phyloP scores from a whole-genome alignment of 2,113 vertebrate species.

The Petaurus breviceps region DNA sequence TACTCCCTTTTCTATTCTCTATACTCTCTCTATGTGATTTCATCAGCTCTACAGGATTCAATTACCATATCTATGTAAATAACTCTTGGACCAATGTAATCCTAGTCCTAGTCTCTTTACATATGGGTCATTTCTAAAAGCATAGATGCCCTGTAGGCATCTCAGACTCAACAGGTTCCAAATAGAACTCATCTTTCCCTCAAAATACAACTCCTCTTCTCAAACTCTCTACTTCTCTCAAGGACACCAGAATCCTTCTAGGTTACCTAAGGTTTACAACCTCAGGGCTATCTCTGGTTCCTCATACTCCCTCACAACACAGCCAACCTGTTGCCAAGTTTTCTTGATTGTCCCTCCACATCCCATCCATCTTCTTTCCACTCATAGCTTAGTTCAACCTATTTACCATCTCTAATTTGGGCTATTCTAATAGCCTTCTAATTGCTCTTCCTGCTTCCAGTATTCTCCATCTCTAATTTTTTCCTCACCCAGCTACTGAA shows the following conservation, averaged over 20 bases:
- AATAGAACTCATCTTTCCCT: not conserved
- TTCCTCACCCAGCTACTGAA: not conserved
- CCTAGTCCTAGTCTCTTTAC: not conserved
- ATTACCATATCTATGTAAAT: not conserved
- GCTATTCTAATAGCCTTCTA: not conserved
- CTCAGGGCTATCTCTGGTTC: not conserved
- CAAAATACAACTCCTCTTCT: not conserved
- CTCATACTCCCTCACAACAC: not conserved
- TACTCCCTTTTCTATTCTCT: too few species aligned
- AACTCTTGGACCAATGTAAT: not conserved
- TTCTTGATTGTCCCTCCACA: not conserved
- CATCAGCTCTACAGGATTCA: not conserved
- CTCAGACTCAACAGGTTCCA: not conserved
- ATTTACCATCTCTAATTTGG: not conserved
- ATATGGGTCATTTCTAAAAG: not conserved
- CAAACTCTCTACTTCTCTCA: not conserved
- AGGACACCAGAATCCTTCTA: not conserved
- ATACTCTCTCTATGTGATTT: not conserved
- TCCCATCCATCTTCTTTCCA: not conserved
- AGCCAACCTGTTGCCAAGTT: not conserved
- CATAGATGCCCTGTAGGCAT: not conserved
- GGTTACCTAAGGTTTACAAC: not conserved
- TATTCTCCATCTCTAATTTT: not conserved
- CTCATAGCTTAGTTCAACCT: not conserved
- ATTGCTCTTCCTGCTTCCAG: not conserved